These are phyloP conservation scores for Parazoanthus atlanticus DNA, from an alignment of 92 coral and sea anemone species.

Conservation along the genomic window DNA sequence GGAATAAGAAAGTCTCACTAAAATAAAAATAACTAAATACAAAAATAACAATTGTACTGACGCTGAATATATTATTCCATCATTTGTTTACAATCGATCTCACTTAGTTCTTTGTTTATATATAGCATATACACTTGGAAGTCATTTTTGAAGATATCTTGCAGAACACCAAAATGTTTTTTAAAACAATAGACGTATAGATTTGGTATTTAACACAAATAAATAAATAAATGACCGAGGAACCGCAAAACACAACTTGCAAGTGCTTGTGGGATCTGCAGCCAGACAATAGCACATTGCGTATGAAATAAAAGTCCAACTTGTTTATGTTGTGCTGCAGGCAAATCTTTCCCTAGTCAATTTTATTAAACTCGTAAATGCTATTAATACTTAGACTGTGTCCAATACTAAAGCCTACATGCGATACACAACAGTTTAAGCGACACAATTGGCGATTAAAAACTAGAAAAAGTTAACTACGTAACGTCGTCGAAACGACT, in stretches of 20 bases:
- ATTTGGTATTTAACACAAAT: not conserved
- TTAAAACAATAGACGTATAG: too few species aligned
- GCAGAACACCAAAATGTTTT: too few species aligned
- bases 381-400: not conserved
- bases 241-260: conserved; percentile 2
- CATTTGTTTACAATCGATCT: too few species aligned
- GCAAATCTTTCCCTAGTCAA: not conserved
- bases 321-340: not conserved
- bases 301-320: not conserved
- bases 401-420: not conserved
- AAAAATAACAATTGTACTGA: too few species aligned
- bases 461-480: not conserved
- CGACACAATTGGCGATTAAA: not conserved
- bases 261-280: not conserved
- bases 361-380: not conserved
- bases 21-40: too few species aligned
- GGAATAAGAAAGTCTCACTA: too few species aligned
- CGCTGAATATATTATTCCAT: too few species aligned
- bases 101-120: too few species aligned
- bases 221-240: too few species aligned
- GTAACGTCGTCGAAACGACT: not conserved
- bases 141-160: too few species aligned
- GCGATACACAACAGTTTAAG: not conserved
- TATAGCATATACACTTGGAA: too few species aligned
- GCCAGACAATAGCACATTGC: not conserved